Base-by-base conservation (phyloP, 2,888 invertebrate genomes). In the Octodonta nipae region DNA sequence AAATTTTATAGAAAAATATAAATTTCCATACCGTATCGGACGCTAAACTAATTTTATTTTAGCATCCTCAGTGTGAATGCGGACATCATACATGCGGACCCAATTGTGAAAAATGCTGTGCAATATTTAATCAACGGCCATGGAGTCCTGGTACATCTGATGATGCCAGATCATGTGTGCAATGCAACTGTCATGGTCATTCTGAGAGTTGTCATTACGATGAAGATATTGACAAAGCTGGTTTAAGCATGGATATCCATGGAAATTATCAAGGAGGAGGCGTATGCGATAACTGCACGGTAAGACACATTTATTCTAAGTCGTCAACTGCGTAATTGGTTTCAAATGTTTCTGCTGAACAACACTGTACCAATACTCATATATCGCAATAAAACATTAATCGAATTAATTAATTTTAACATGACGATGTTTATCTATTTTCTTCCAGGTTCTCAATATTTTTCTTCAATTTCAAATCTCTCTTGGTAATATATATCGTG, bases 11-110 rank as follows among this genome's bases (percentile, higher is more conserved):
- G n/a, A n/a, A n/a, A n/a, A n/a, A n/a, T n/a, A n/a, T n/a, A n/a
- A n/a, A n/a, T n/a, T n/a, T n/a, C n/a, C n/a, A n/a, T n/a, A n/a
- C n/a, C n/a, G n/a, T n/a, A n/a, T n/a, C n/a, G n/a, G n/a, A n/a
- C n/a, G n/a, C n/a, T n/a, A n/a, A n/a, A n/a, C n/a, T n/a, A n/a
- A n/a, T n/a, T n/a, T n/a, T n/a, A n/a, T n/a, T 55, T 17, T 52
- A 75, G 74, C 67, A 69, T 50, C 75, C 84, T 28, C 78, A 78
- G 57, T 98, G 96, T 61, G 75, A 78, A 43, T 98, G 96, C 58
- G 68, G 77, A 41, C 91, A 92, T 62, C 88, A 88, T 56, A 88
- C 95, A 0, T 93, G 92, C 56, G 96, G 96, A 0, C 66, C 73
- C 12, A 80, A 80, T 55, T 98, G 96, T 64, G 83, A 87, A 49